Conservation (phyloP, 2,888 invertebrate genomes). For the Chrysotoxum bicinctum region DNA sequence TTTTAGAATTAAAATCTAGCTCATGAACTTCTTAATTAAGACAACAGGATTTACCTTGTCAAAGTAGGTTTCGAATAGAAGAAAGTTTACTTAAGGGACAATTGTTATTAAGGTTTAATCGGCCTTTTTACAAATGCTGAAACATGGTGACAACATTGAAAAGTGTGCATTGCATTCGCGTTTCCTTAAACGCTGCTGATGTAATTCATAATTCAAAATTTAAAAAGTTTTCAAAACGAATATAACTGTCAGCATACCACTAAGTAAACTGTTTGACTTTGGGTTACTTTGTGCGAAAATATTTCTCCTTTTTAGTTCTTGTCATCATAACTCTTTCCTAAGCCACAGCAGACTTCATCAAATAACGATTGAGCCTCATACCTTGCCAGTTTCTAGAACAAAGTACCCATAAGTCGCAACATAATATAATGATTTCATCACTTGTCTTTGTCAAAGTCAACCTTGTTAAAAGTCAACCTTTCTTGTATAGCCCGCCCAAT, state of each 20-base stretch:
- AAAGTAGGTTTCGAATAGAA: too few species aligned
- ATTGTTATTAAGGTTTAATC: too few species aligned
- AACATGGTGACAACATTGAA: too few species aligned
- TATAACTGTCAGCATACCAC: not conserved
- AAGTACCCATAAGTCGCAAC: constrained; percentile 18
- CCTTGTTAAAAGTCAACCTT: constrained; percentile 2
- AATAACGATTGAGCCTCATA: constrained; percentile 33
- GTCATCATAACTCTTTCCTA: not conserved
- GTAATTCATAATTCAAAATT: not conserved
- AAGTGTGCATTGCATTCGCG: too few species aligned
- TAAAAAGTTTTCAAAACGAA: not conserved
- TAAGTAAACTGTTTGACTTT: not conserved
- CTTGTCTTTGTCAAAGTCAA: constrained; percentile 27
- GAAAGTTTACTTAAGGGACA: too few species aligned
- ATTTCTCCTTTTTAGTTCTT: constrained; percentile 1
- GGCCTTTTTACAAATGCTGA: too few species aligned
- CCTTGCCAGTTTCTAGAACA: not conserved
- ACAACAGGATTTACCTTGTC: too few species aligned
- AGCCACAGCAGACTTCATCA: constrained; percentile 27
- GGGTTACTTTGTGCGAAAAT: constrained; percentile 14
- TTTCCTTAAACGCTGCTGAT: too few species aligned
- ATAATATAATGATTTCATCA: constrained; percentile 64
- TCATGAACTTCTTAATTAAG: too few species aligned
- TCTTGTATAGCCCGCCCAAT: constrained; percentile 6
- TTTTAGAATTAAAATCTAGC: too few species aligned